Evolutionary conservation across 2,113 vertebrate species (phyloP), one percentile per base, ranked within the genome.

Genomic region (Limnothrissa miodon): DNA sequence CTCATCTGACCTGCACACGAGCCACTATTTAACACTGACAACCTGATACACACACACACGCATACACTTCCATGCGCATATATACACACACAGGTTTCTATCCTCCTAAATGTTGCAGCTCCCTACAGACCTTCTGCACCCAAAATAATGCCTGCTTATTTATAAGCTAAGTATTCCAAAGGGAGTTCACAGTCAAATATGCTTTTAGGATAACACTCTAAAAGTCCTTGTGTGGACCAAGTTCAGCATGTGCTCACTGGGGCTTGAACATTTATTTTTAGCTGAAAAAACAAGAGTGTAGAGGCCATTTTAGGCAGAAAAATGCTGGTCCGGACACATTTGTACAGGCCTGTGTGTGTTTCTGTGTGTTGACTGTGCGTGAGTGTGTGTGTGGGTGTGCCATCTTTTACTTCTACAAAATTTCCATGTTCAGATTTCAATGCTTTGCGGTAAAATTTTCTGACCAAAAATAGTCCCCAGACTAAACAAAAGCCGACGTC

Each of bases 241-340:
- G 36, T 46, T 36, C 66, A 36, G 78, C 39, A 17, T 39, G 39
- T 86, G 25, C 21, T 2, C 56, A 74, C 66, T 74, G 66, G 66
- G 29, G 11, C 66, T 33, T 11, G 4, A 15, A 33, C 25, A 33
- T 33, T 87, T 86, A 90, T 87, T 89, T 90, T 89, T 82, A 85
- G 85, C 83, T 83, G 39, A 81, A 86, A 90, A 87, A 82, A 86
- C 45, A 80, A 81, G 19, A 46, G 25, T 45, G 19, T 15, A 80
- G 85, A 91, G 86, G 85, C 89, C 91, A 92, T 92, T 92, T 93
- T 88, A 89, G 90, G 90, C 66, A 91, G 90, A 92, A 92, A 91
- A 90, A 91, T 89, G 82, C 78, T 80, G 6, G 9, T 74, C 17
- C 84, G 66, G n/a, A 42, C 7, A 36, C 83, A 89, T 88, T 85